Conservation (phyloP, 2,797 vertebrate species). For the Darevskia nairensis region DNA sequence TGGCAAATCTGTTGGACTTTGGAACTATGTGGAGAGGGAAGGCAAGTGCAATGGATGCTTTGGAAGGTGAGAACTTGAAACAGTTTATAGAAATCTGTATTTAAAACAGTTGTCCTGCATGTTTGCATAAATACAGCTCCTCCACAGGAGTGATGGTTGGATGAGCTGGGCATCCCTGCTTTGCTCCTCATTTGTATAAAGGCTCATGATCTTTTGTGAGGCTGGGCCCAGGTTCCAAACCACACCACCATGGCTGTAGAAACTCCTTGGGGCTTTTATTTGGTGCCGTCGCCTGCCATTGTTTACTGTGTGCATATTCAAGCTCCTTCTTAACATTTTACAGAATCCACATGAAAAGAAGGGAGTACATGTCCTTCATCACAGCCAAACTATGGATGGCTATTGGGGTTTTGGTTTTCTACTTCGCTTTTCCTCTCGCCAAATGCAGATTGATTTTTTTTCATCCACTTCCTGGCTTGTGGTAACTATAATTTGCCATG, state of each 20-base stretch:
- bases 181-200: background rate
- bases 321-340: background rate
- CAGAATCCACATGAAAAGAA: background rate
- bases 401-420: background rate
- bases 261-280: background rate
- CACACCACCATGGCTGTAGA: background rate
- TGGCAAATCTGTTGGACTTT: conserved; percentile 89
- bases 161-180: background rate
- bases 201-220: background rate
- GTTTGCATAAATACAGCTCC: background rate
- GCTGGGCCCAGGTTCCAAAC: background rate
- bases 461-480: background rate
- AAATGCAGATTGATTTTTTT: background rate
- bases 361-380: background rate
- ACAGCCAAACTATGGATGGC: background rate
- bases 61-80: conserved; percentile 82
- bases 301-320: background rate
- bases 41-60: conserved; percentile 91
- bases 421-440: background rate
- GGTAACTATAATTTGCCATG: background rate
- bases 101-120: background rate
- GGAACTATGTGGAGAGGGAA: conserved; percentile 90
- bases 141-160: background rate
- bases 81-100: background rate
- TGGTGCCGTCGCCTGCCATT: background rate